Percentiles rank a stretch among this genome's conserved stretches.
These are phyloP conservation scores for Troides aeacus DNA, from an alignment of 2,888 invertebrate species.

Conservation along the genomic window DNA sequence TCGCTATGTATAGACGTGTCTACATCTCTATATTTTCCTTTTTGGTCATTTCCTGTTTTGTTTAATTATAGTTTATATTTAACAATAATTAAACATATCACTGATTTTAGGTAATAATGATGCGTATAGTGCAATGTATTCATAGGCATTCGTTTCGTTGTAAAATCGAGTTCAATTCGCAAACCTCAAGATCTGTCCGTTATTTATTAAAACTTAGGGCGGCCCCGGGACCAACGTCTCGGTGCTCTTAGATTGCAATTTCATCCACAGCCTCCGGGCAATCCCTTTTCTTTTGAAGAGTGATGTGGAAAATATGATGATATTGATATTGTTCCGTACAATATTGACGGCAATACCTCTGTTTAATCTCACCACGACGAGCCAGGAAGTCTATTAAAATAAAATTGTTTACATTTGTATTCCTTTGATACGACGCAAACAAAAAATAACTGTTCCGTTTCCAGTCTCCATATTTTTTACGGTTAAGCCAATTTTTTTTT, in stretches of 20 bases:
- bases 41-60: too few species aligned
- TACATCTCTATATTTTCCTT: too few species aligned
- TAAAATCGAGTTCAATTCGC: conserved; percentile 10
- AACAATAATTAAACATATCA: too few species aligned
- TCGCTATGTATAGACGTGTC: too few species aligned
- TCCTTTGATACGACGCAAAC: too few species aligned
- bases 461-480: too few species aligned
- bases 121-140: too few species aligned
- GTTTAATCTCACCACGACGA: conserved; percentile 21
- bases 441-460: too few species aligned
- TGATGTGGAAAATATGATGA: conserved; percentile 28
- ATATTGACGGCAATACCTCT: conserved; percentile 6
- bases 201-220: conserved; percentile 28
- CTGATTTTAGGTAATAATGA: too few species aligned
- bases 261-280: conserved; percentile 22
- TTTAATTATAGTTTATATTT: too few species aligned
- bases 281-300: conserved; percentile 28
- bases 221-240: conserved; percentile 12
- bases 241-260: conserved; percentile 27
- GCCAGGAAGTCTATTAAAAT: conserved; percentile 15
- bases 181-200: conserved; percentile 14
- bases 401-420: conserved; percentile 12
- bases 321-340: conserved; percentile 22
- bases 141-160: neutral
- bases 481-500: too few species aligned